phyloP scores from a whole-genome alignment of 1,140 invertebrate species.

The Araneus ventricosus region DNA sequence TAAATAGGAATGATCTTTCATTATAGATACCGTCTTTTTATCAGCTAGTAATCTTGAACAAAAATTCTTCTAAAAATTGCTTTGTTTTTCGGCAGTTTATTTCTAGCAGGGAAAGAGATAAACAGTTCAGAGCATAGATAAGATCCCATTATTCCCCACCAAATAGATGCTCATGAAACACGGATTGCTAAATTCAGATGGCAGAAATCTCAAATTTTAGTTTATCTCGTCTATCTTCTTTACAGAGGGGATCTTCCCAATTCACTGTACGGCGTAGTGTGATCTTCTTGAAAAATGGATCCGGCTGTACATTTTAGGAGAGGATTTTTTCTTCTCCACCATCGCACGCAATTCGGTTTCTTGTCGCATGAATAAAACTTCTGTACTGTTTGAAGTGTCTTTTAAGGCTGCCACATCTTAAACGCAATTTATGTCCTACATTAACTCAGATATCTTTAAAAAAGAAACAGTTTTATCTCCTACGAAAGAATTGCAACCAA shows the following conservation, averaged over 20 bases:
- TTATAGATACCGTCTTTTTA: too few relatives aligned
- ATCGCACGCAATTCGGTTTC: slow-evolving; percentile 16
- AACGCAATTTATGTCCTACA: background rate
- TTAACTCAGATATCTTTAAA: background rate
- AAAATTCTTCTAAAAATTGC: too few relatives aligned
- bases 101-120: too few relatives aligned
- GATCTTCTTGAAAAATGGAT: slow-evolving; percentile 37
- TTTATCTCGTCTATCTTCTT: slow-evolving; percentile 37
- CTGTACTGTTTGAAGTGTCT: background rate
- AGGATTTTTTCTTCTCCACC: background rate
- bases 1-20: too few relatives aligned
- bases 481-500: background rate
- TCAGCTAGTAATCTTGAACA: too few relatives aligned
- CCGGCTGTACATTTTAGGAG: background rate
- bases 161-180: too few relatives aligned
- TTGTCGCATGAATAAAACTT: slow-evolving; percentile 46
- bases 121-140: too few relatives aligned
- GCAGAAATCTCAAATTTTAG: background rate
- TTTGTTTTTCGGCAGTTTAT: too few relatives aligned
- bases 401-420: background rate
- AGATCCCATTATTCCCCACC: too few relatives aligned
- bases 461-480: background rate
- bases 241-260: background rate
- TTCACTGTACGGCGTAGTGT: background rate
- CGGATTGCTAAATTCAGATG: too few relatives aligned